These are phyloP conservation scores for Odobenus rosmarus DNA, from an alignment of 2,113 vertebrate genomes.

Conservation along the genomic window DNA sequence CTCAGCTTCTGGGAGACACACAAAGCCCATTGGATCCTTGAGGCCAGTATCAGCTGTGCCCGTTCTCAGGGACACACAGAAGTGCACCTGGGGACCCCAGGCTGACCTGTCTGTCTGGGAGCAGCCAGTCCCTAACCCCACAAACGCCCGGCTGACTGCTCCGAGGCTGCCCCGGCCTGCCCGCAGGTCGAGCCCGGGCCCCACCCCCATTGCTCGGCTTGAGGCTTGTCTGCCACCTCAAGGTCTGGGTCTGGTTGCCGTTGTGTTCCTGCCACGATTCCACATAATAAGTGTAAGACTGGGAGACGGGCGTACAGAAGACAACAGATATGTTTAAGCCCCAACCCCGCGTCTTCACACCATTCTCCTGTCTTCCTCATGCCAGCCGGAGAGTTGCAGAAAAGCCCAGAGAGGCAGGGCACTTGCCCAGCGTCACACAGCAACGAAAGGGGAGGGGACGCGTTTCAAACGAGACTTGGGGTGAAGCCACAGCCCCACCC, in stretches of 20 bases:
- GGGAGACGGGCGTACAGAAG: fast-evolving
- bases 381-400: not conserved
- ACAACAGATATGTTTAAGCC: too few species aligned
- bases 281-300: fast-evolving
- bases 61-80: not conserved
- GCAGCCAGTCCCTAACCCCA: not conserved
- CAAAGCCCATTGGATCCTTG: too few species aligned
- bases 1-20: not conserved
- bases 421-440: not conserved
- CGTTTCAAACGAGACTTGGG: not conserved
- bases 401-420: not conserved
- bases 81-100: not conserved
- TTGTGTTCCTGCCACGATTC: not conserved
- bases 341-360: too few species aligned
- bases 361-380: not conserved
- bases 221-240: not conserved
- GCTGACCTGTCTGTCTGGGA: not conserved
- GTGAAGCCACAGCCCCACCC: not conserved
- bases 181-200: too few species aligned
- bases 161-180: not conserved
- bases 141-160: not conserved
- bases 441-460: too few species aligned
- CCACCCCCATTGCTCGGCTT: not conserved
- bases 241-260: not conserved
- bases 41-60: not conserved